Conservation (phyloP, 92 coral and sea anemone genomes). For the Umimayanthus kanabou region DNA sequence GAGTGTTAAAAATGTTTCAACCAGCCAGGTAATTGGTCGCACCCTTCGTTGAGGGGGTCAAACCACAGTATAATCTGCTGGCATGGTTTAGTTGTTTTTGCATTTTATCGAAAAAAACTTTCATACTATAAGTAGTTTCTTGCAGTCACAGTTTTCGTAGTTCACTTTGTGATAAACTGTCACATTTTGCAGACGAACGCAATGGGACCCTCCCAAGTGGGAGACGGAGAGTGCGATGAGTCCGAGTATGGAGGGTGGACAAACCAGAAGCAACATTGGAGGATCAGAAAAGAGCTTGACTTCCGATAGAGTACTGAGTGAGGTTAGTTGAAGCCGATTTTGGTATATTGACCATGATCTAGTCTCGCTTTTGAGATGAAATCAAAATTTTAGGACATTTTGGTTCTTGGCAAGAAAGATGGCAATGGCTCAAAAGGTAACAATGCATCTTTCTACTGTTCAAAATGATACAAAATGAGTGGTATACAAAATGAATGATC, state of each 20-base stretch:
- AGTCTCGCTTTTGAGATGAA: background rate
- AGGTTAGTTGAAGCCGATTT: background rate
- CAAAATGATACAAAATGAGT: background rate
- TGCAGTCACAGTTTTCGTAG: background rate
- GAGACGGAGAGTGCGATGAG: conserved; percentile 51
- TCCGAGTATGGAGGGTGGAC: conserved; percentile 8
- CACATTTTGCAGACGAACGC: conserved; percentile 68
- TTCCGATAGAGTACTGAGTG: conserved; percentile 40
- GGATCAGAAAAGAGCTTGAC: conserved; percentile 51
- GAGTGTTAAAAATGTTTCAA: too few species aligned
- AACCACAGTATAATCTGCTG: too few species aligned
- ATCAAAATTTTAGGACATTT: background rate
- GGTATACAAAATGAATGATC: background rate
- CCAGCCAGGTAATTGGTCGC: too few species aligned
- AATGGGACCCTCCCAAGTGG: conserved; percentile 94
- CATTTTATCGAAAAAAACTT: background rate
- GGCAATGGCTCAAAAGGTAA: background rate
- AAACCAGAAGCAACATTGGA: background rate
- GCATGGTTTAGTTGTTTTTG: background rate
- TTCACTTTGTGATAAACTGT: background rate
- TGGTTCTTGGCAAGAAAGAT: background rate
- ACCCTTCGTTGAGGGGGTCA: too few species aligned
- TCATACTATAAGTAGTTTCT: background rate
- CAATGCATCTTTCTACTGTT: background rate
- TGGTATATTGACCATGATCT: background rate